Base-by-base conservation (phyloP, 2,888 invertebrate species). In the Calephelis perditalis region DNA sequence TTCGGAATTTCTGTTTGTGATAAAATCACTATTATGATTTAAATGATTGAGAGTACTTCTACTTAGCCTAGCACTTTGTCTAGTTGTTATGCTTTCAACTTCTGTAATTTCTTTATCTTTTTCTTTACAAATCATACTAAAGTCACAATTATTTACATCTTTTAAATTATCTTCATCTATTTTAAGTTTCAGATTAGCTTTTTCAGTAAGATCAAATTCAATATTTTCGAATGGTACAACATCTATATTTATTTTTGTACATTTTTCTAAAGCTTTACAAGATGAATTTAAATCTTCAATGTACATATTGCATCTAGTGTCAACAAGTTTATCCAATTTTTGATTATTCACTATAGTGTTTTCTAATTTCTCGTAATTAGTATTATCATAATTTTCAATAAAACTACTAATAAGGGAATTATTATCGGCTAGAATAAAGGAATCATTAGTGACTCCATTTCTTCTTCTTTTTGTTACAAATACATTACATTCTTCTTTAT, bases 381-480 rank as follows among this genome's bases (percentile, higher is more conserved):
- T 72, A 66, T 77, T 77, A 69, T 85, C 74, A 73, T 73, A 73
- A 64, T 81, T 76, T 65, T 66, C 68, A 67, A 74, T 81, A 57
- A 74, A 76, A 35, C 49, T 54, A 70, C 77, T 80, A 56, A 54
- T 67, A 65, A 65, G 70, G 44, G 81, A 81, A 64, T 77, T 71
- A 71, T 82, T 72, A 63, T 79, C 76, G 46, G 74, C 69, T 57
- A 78, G 75, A 64, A 82, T 70, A 8, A 77, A 69, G 5, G 84
- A 80, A 66, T 82, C 73, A 67, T 79, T 81, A 47, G 71, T 71
- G 2, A 74, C 52, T 66, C 78, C 75, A 73, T 82, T 82, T 63
- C 78, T 74, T 71, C 79, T 79, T 74, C 89, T 81, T 45, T 82
- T 88, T 58, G 86, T 89, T 3, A 90, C 86, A 78, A 86, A 90